Evolutionary conservation across 2,888 invertebrate genomes (phyloP).

Genomic region (Galerucella pusilla): DNA sequence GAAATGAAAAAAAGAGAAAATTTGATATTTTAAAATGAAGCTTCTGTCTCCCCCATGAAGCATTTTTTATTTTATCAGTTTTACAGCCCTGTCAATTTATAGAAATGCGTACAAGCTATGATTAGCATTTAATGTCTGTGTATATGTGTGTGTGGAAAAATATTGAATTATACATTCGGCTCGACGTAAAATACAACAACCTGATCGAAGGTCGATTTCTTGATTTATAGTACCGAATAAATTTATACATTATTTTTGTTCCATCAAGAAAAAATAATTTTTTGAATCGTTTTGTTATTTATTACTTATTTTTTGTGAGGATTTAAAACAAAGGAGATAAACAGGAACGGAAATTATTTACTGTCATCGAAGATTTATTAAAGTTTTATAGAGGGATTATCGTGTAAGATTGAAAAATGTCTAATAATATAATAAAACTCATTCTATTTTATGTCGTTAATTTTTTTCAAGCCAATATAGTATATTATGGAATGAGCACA

Average conservation of each 20-base stretch:
- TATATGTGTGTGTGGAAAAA: conserved; percentile 16
- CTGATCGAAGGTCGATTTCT: conserved; percentile 21
- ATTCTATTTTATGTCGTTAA: too few relatives aligned
- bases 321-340: too few relatives aligned
- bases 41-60: conserved; percentile 11
- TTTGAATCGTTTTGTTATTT: not conserved
- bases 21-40: not conserved
- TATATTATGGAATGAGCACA: too few relatives aligned
- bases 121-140: conserved; percentile 20
- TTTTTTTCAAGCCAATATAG: too few relatives aligned
- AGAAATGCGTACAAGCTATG: conserved; percentile 21
- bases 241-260: not conserved
- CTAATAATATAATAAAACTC: too few relatives aligned
- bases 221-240: conserved; percentile 14
- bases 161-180: conserved; percentile 26
- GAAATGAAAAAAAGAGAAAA: too few relatives aligned
- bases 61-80: conserved; percentile 2
- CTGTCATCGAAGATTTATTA: too few relatives aligned
- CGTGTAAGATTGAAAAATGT: too few relatives aligned
- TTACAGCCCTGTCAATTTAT: conserved; percentile 11
- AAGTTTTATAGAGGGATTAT: too few relatives aligned
- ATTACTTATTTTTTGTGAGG: too few relatives aligned
- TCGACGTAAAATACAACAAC: conserved; percentile 21
- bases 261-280: not conserved
- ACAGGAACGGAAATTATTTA: too few relatives aligned